Percentiles rank a stretch among this genome's conserved stretches.
Conservation (phyloP, 2,113 vertebrate species). For the Propithecus coquereli region DNA sequence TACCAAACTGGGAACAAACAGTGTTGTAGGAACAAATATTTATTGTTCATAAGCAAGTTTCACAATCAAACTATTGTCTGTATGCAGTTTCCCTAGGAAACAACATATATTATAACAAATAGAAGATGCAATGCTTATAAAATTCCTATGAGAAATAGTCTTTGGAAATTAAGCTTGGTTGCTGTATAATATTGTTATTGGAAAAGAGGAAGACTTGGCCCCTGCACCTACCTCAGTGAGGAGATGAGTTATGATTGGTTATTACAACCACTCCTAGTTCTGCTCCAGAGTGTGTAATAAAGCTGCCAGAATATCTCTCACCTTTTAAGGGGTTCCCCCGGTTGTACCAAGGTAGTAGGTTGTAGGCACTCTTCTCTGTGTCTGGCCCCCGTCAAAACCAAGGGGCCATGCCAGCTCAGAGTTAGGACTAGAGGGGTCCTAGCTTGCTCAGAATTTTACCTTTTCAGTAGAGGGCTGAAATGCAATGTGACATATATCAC, state of each 20-base stretch:
- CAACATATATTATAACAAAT: not conserved
- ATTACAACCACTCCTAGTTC: not conserved
- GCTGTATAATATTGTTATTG: not conserved
- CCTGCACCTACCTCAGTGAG: not conserved
- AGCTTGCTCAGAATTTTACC: not conserved
- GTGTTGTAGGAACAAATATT: not conserved
- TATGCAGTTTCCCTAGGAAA: not conserved
- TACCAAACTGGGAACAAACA: not conserved
- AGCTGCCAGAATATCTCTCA: not conserved
- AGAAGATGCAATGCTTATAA: not conserved
- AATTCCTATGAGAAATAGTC: not conserved
- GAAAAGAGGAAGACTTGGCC: not conserved
- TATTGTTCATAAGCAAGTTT: not conserved
- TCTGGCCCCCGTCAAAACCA: not conserved
- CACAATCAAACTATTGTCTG: not conserved
- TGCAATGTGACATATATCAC: not conserved
- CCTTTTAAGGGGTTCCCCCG: not conserved
- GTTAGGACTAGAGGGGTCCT: not conserved
- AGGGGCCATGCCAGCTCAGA: not conserved
- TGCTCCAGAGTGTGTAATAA: not conserved
- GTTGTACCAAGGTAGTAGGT: not conserved
- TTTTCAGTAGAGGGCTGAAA: not conserved
- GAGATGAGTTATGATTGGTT: not conserved
- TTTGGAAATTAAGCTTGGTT: not conserved
- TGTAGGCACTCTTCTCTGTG: not conserved